Percentiles rank a stretch among this genome's conserved stretches.
Conservation (phyloP, 2,113 vertebrate species). For the Natator depressus region DNA sequence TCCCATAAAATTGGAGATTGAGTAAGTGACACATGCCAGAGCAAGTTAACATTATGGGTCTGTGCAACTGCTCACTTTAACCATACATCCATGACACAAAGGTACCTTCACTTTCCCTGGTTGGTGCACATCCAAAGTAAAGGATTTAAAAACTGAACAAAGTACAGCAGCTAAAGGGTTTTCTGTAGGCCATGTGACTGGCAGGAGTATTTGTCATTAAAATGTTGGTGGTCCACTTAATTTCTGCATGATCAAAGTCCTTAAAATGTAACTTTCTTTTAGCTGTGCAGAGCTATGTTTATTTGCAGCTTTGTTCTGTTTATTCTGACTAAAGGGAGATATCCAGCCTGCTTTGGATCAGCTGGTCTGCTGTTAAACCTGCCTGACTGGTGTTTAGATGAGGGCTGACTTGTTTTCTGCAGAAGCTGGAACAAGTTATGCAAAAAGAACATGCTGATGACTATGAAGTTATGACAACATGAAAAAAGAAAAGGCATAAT, state of each 20-base stretch:
- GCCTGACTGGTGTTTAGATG: conserved; percentile 76
- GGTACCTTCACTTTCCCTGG: neutral
- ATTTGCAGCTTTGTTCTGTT: conserved; percentile 71
- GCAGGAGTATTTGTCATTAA: conserved; percentile 55
- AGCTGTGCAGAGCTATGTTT: conserved; percentile 63
- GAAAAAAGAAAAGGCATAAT: neutral
- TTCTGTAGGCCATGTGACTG: conserved; percentile 33
- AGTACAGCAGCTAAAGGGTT: conserved; percentile 42
- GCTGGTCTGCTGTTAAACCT: conserved; percentile 33
- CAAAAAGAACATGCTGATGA: conserved; percentile 26
- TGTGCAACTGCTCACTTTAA: neutral
- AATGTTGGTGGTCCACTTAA: conserved; percentile 64
- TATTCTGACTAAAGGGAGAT: conserved; percentile 66
- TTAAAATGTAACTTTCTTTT: conserved; percentile 54
- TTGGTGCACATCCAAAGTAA: neutral
- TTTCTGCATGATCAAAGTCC: conserved; percentile 67
- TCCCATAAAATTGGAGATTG: neutral
- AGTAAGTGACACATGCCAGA: neutral
- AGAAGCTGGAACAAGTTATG: conserved; percentile 48
- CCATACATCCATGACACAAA: neutral
- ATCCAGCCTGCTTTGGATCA: conserved; percentile 56
- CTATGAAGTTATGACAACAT: conserved; percentile 3
- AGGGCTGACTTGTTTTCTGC: conserved; percentile 26
- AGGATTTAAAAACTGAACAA: neutral
- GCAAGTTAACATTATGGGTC: neutral